Evolutionary conservation across 2,888 invertebrate genomes (phyloP).

Genomic region (Phanerotoma sp.): DNA sequence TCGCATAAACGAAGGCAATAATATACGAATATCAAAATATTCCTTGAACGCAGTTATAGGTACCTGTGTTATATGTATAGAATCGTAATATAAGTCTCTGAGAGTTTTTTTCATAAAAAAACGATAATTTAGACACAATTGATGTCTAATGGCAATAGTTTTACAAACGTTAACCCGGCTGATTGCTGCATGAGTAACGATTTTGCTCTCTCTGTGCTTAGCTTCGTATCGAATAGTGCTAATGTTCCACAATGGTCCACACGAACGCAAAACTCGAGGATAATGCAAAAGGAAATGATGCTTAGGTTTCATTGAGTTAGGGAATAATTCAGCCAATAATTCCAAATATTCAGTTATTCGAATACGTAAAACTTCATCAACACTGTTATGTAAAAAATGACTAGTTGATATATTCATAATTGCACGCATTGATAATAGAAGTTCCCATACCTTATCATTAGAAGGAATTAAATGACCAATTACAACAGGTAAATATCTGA

Average conservation of each 20-base stretch:
- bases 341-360: slow-evolving; percentile 26
- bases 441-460: slow-evolving; percentile 27
- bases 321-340: slow-evolving; percentile 18
- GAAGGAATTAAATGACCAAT: slow-evolving; percentile 26
- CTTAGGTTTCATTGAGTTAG: slow-evolving; percentile 29
- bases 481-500: slow-evolving; percentile 26
- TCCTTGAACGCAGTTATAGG: no score
- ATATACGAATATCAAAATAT: no score
- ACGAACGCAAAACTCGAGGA: slow-evolving; percentile 24
- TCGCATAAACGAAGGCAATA: no score
- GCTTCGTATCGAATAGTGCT: slow-evolving; percentile 30
- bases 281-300: slow-evolving; percentile 35
- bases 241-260: slow-evolving; percentile 32
- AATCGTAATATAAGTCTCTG: background rate
- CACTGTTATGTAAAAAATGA: slow-evolving; percentile 17
- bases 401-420: slow-evolving; percentile 15
- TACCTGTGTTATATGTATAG: no score
- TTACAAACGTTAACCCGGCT: slow-evolving; percentile 31
- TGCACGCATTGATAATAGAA: slow-evolving; percentile 22
- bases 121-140: slow-evolving; percentile 28
- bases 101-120: slow-evolving; percentile 5
- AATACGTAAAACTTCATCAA: slow-evolving; percentile 3
- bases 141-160: slow-evolving; percentile 31
- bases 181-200: slow-evolving; percentile 23
- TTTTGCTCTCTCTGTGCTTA: slow-evolving; percentile 33